Base-by-base conservation (phyloP, 2,888 invertebrate genomes). In the Troides helena region DNA sequence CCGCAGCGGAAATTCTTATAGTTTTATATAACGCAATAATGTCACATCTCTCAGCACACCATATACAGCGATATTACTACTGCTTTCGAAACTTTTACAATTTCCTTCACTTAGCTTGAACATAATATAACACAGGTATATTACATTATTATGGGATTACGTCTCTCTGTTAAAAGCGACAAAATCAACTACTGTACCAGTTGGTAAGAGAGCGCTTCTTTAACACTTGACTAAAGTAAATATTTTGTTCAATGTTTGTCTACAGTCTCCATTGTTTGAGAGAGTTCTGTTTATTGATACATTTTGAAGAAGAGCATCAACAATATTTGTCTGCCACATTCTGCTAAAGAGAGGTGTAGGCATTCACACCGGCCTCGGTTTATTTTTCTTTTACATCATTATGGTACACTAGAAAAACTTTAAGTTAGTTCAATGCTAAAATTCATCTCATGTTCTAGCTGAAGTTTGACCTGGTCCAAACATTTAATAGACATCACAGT, bases 11-110 rank as follows among this genome's bases (percentile, higher is more conserved):
- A 77, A 78, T 81, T 81, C 81, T 85, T 80, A 82, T 82, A 86
- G 83, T 88, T 89, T 88, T 85, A 86, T 85, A 85, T 72, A 77
- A 85, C 82, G 82, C 82, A 87, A 88, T 88, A 87, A 84, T 79
- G 75, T 80, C 77, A 84, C 82, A 74, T 84, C 80, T 80, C 79
- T 77, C 70, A 76, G 78, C 77, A 74, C 77, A 67, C 67, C 67
- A 71, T 30, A 30, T 30, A 21, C 72, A 70, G 73, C 73, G 76
- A 82, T 85, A 82, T 82, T 83, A 83, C 81, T 75, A 74, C 77
- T 81, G 76, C 81, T 83, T 78, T 76, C 72, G 72, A 74, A 84
- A 86, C 81, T 86, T 83, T 77, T 76, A 76, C 73, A 78, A 77
- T 77, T 74, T 72, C 72, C 64, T 57, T 68, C 72, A 71, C 74